A percentile compares a stretch with the other conserved stretches of the same genome.
Conservation (phyloP, 2,797 vertebrate genomes). For the Gymnothorax reevesii region DNA sequence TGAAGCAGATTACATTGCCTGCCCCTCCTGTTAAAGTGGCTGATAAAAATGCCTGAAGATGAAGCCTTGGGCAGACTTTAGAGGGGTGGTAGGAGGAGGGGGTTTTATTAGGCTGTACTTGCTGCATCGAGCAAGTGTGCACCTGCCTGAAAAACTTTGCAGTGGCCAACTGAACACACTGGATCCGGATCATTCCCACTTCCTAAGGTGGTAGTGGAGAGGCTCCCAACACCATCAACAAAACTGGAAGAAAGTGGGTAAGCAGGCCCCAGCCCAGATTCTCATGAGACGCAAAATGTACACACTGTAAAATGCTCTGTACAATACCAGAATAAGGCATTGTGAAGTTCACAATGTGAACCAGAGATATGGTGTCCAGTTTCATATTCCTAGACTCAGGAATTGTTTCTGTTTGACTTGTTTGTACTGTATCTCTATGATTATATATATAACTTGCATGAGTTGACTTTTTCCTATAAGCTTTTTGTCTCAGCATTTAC, state of each 20-base stretch:
- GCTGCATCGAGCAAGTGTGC: slow-evolving; percentile 42
- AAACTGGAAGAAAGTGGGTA: slow-evolving; percentile 39
- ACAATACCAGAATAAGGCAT: slow-evolving; percentile 27
- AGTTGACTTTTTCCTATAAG: not conserved
- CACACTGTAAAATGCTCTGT: not conserved
- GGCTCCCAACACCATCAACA: slow-evolving; percentile 41
- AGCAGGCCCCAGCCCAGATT: not conserved
- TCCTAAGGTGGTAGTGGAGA: not conserved
- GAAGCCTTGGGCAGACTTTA: not conserved
- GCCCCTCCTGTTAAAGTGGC: slow-evolving; percentile 33
- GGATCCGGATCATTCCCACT: slow-evolving; percentile 34
- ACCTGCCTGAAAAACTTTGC: slow-evolving; percentile 68
- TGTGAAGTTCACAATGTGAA: no score
- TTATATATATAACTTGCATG: no score
- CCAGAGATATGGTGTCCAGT: slow-evolving; percentile 40
- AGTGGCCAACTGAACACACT: slow-evolving; percentile 67
- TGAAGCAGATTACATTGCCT: slow-evolving; percentile 39
- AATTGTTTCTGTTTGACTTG: no score
- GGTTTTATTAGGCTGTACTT: slow-evolving; percentile 22
- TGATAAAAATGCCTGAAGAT: not conserved
- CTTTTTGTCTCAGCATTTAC: not conserved
- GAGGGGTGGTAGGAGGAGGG: not conserved
- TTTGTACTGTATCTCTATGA: no score
- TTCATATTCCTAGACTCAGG: slow-evolving; percentile 27
- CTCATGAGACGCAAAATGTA: not conserved